These are phyloP conservation scores for Distichodus sexfasciatus DNA, from an alignment of 2,797 vertebrate genomes.

Conservation along the genomic window DNA sequence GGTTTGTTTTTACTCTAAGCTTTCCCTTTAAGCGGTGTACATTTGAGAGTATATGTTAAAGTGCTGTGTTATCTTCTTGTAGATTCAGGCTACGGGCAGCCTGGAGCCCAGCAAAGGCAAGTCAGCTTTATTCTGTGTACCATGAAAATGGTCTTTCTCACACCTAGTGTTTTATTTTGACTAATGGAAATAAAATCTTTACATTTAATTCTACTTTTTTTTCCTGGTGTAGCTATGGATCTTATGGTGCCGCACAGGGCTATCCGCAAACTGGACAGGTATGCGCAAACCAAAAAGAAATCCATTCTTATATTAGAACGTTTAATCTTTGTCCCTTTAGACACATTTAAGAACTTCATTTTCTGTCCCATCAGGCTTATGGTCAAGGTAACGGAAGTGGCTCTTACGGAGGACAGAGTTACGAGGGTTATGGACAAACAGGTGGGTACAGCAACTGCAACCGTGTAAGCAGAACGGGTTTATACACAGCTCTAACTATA, in stretches of 20 bases:
- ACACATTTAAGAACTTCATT: not conserved
- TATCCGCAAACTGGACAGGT: conserved; percentile 71
- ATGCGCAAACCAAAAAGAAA: no score
- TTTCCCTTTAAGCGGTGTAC: not conserved
- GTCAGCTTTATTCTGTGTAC: not conserved
- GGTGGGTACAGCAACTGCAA: conserved; percentile 17
- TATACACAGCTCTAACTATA: not conserved
- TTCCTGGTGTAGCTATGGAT: conserved; percentile 65
- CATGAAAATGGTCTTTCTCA: not conserved
- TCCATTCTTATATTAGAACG: no score
- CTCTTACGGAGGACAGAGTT: conserved; percentile 65
- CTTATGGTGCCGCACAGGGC: conserved; percentile 61
- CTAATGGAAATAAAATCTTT: not conserved
- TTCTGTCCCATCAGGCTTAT: conserved; percentile 62
- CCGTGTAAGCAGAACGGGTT: not conserved
- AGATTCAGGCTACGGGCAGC: conserved; percentile 79
- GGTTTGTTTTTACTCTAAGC: not conserved
- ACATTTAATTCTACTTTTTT: not conserved
- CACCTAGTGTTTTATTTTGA: not conserved
- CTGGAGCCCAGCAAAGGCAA: conserved; percentile 73
- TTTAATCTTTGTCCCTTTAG: not conserved
- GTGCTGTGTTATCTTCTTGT: not conserved
- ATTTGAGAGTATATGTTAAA: not conserved
- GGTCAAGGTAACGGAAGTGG: conserved; percentile 71
- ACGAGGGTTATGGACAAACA: conserved; percentile 66